Percentiles rank a stretch among this genome's conserved stretches.
These are phyloP conservation scores for Microcaecilia unicolor DNA, from an alignment of 2,797 vertebrate species.

Conservation along the genomic window DNA sequence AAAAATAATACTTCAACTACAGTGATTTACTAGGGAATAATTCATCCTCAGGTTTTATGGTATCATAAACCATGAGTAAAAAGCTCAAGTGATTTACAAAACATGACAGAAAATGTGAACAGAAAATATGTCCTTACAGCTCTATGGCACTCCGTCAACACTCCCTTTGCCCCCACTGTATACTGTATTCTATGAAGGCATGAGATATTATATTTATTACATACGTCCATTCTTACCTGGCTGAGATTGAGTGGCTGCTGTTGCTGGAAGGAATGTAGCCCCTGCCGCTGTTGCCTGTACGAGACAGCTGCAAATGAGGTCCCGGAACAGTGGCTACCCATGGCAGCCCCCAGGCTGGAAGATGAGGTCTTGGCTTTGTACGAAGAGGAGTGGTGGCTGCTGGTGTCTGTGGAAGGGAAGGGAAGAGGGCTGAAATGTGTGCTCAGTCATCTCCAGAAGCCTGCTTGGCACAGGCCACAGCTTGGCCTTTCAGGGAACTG, in stretches of 20 bases:
- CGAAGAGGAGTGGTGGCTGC: slow-evolving; percentile 81
- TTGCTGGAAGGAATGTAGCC: slow-evolving; percentile 85
- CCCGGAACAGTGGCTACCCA: slow-evolving; percentile 79
- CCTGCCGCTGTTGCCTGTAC: slow-evolving; percentile 85
- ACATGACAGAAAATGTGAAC: too few relatives aligned
- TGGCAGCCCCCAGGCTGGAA: slow-evolving; percentile 75
- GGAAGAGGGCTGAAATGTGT: not conserved
- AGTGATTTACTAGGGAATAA: too few relatives aligned
- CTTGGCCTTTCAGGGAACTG: not conserved
- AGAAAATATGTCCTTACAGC: too few relatives aligned
- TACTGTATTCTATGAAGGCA: too few relatives aligned
- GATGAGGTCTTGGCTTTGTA: slow-evolving; percentile 93
- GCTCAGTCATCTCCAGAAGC: too few relatives aligned
- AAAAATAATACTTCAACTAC: too few relatives aligned
- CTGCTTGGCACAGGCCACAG: not conserved
- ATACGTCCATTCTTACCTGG: slow-evolving; percentile 64
- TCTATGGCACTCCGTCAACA: too few relatives aligned
- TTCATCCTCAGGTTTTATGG: too few relatives aligned
- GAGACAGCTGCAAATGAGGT: slow-evolving; percentile 63
- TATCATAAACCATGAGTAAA: too few relatives aligned
- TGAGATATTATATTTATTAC: too few relatives aligned
- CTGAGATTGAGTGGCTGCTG: slow-evolving; percentile 98
- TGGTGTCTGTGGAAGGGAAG: slow-evolving; percentile 53
- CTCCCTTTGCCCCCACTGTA: too few relatives aligned
- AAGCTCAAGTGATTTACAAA: too few relatives aligned